phyloP scores from a whole-genome alignment of 2,113 vertebrate genomes.

The Conger conger region DNA sequence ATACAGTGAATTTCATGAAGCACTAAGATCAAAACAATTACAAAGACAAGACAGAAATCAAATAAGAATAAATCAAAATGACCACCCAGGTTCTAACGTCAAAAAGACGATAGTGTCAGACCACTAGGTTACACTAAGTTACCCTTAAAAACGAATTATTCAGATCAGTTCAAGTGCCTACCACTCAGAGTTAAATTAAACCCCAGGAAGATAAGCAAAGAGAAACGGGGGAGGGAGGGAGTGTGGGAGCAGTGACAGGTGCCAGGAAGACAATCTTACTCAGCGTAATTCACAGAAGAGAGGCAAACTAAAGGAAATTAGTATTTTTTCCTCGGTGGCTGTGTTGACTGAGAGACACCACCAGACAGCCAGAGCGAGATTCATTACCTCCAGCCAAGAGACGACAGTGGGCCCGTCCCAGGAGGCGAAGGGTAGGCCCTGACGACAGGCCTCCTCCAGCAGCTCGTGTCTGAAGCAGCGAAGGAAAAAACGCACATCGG shows the following conservation, averaged over 20 bases:
- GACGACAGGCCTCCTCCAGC: slow-evolving; percentile 86
- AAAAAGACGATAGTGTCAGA: too few species aligned
- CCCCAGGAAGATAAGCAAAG: slow-evolving; percentile 5
- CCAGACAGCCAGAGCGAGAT: neutral
- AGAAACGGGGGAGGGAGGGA: slow-evolving; percentile 4
- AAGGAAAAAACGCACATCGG: neutral
- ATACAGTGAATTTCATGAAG: too few species aligned
- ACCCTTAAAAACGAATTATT: too few species aligned
- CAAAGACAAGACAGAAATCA: too few species aligned
- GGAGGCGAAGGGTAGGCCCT: slow-evolving; percentile 87
- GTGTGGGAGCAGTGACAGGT: slow-evolving; percentile 27
- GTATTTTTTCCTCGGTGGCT: slow-evolving; percentile 7
- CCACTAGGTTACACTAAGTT: too few species aligned
- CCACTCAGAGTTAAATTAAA: too few species aligned
- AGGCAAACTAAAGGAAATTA: slow-evolving; percentile 41
- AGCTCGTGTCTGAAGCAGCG: slow-evolving; percentile 77
- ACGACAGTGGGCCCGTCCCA: slow-evolving; percentile 92
- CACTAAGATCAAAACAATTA: too few species aligned
- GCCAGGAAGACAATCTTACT: slow-evolving; percentile 24
- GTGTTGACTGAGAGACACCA: neutral
- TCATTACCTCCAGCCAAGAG: slow-evolving; percentile 85
- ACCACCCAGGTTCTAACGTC: too few species aligned
- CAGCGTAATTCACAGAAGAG: neutral
- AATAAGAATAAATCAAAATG: too few species aligned
- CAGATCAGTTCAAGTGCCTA: too few species aligned